phyloP scores from a whole-genome alignment of 1,140 invertebrate genomes.

The Drosophila bocqueti region DNA sequence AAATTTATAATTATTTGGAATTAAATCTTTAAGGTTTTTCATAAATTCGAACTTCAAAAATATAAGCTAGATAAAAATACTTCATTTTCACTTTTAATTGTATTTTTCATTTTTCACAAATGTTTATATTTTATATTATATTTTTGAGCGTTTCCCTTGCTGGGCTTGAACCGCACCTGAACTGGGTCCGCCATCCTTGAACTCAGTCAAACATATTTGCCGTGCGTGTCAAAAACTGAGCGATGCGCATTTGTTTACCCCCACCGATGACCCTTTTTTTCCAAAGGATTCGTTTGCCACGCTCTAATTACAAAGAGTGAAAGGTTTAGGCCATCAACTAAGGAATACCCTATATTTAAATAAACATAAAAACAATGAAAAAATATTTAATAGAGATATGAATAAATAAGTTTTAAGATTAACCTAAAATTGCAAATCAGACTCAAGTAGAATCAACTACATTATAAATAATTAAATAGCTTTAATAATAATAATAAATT shows the following conservation, averaged over 20 bases:
- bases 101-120: too few species aligned
- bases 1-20: neutral
- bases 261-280: constrained; percentile 6
- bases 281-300: constrained; percentile 6
- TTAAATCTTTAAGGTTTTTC: neutral
- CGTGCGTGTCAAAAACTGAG: constrained; percentile 74
- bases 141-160: neutral
- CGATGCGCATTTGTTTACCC: constrained; percentile 56
- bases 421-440: neutral
- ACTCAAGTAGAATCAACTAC: neutral
- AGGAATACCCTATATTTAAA: neutral
- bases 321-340: neutral
- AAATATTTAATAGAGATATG: too few species aligned
- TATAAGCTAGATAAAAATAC: neutral
- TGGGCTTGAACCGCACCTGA: constrained; percentile 11
- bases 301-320: constrained; percentile 65
- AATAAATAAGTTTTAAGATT: too few species aligned
- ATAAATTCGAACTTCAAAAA: neutral
- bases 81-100: neutral
- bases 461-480: neutral
- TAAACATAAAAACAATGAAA: too few species aligned
- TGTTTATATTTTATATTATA: too few species aligned
- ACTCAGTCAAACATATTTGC: constrained; percentile 51
- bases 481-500: neutral
- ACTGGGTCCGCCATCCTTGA: constrained; percentile 9